Percentiles rank a stretch among this genome's conserved stretches.
Conservation (phyloP, 1,140 invertebrate species). For the Zaprionus vittiger region DNA sequence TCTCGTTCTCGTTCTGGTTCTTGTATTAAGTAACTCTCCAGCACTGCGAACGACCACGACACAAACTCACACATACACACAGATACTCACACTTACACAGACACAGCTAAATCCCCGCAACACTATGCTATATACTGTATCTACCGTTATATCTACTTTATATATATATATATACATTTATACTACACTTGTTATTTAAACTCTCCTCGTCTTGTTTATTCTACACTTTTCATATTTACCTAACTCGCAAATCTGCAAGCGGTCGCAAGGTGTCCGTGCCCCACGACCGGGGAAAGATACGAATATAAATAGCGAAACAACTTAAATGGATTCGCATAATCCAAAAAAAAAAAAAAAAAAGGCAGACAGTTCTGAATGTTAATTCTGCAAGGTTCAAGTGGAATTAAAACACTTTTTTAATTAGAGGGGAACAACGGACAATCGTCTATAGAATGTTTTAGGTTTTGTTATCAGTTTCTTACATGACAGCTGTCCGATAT, state of each 20-base stretch:
- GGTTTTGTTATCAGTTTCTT: no score
- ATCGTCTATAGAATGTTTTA: no score
- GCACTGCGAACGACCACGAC: conserved; percentile 1
- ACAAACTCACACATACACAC: not conserved
- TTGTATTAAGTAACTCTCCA: conserved; percentile 11
- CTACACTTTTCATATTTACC: conserved; percentile 17
- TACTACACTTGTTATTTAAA: conserved; percentile 4
- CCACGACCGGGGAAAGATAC: not conserved
- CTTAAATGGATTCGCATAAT: not conserved
- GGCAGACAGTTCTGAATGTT: not conserved
- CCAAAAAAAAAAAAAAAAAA: not conserved
- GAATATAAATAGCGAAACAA: not conserved
- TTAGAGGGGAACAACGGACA: not conserved
- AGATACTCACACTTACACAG: not conserved
- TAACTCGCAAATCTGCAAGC: conserved; percentile 1
- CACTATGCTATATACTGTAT: conserved; percentile 8
- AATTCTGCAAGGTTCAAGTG: not conserved
- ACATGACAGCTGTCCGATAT: no score
- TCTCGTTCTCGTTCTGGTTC: conserved; percentile 7
- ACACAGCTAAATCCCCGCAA: not conserved
- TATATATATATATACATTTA: not conserved
- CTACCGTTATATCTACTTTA: conserved; percentile 5
- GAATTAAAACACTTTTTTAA: conserved; percentile 1
- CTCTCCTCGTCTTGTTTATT: conserved; percentile 8
- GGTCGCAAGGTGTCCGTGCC: conserved; percentile 2